Conservation (phyloP, 2,797 vertebrate species). For the Oreortyx pictus region DNA sequence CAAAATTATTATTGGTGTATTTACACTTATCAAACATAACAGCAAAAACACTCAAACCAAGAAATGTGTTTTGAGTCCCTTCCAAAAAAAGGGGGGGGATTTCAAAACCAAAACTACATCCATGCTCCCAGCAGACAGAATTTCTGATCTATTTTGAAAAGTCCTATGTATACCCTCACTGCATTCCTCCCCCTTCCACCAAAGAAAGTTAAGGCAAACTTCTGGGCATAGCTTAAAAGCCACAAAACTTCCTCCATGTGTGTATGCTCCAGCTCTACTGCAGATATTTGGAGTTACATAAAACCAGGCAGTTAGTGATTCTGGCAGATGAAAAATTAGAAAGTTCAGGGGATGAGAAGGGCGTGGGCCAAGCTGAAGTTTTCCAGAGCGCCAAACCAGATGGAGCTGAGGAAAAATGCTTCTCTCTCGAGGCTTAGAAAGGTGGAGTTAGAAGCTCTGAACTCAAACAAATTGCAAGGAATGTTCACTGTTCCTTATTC, state of each 20-base stretch:
- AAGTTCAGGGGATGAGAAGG: slow-evolving; percentile 64
- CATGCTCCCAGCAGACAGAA: slow-evolving; percentile 3
- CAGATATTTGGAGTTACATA: slow-evolving; percentile 69
- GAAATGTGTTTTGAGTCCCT: neutral
- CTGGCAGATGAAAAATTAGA: slow-evolving; percentile 70
- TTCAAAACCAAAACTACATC: slow-evolving; percentile 62
- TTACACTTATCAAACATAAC: slow-evolving; percentile 63
- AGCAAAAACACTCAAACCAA: neutral
- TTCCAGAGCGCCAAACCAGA: slow-evolving; percentile 68
- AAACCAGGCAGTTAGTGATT: slow-evolving; percentile 65
- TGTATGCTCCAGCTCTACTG: slow-evolving; percentile 55
- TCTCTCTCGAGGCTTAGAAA: slow-evolving; percentile 53
- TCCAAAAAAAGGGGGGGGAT: slow-evolving; percentile 46
- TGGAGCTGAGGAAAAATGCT: slow-evolving; percentile 47
- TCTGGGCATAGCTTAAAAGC: slow-evolving; percentile 60
- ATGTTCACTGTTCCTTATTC: slow-evolving; percentile 32
- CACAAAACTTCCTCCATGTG: slow-evolving; percentile 57
- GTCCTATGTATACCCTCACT: neutral
- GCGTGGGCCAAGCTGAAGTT: slow-evolving; percentile 57
- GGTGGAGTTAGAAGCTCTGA: slow-evolving; percentile 30
- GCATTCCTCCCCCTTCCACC: neutral
- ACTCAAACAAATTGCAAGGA: slow-evolving; percentile 68
- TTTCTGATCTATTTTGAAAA: slow-evolving; percentile 49
- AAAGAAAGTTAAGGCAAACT: slow-evolving; percentile 1
- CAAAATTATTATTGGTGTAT: slow-evolving; percentile 53